These are phyloP conservation scores for Brienomyrus longianalis DNA, from an alignment of 2,113 vertebrate genomes.

Conservation along the genomic window DNA sequence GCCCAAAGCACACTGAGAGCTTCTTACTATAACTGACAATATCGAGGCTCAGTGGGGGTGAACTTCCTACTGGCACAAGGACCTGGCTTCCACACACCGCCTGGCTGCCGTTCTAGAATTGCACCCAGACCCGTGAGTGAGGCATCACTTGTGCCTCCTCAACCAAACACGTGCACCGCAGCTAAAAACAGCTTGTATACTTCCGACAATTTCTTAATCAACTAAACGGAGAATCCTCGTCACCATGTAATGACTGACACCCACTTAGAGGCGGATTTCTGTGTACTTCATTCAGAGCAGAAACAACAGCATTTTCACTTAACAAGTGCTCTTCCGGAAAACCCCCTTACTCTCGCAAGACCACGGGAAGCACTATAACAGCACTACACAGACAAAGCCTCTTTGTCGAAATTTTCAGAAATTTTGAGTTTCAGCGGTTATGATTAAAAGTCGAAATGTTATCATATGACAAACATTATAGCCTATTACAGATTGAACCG, in stretches of 20 bases:
- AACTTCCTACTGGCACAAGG: not conserved
- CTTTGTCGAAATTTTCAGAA: not conserved
- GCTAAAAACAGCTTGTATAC: not conserved
- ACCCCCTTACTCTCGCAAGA: not conserved
- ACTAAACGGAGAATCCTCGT: not conserved
- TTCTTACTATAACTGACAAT: not conserved
- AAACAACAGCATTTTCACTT: not conserved
- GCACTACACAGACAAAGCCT: not conserved
- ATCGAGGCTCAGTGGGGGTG: not conserved
- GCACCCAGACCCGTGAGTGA: not conserved
- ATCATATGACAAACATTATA: not conserved
- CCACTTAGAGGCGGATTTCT: not conserved
- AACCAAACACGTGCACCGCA: not conserved
- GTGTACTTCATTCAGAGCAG: not conserved
- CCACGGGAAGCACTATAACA: not conserved
- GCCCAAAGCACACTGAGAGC: not conserved
- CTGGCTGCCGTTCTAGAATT: not conserved
- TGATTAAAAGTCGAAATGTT: not conserved
- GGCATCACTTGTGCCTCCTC: not conserved
- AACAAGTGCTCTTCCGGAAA: not conserved
- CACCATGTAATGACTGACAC: not conserved
- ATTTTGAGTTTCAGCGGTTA: not conserved
- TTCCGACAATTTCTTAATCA: not conserved
- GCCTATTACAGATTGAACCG: not conserved
- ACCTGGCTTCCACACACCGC: not conserved